Evolutionary conservation across 2,888 invertebrate species (phyloP), one percentile per base, ranked within the genome.

Genomic region (Zhuqinia jingwanae): DNA sequence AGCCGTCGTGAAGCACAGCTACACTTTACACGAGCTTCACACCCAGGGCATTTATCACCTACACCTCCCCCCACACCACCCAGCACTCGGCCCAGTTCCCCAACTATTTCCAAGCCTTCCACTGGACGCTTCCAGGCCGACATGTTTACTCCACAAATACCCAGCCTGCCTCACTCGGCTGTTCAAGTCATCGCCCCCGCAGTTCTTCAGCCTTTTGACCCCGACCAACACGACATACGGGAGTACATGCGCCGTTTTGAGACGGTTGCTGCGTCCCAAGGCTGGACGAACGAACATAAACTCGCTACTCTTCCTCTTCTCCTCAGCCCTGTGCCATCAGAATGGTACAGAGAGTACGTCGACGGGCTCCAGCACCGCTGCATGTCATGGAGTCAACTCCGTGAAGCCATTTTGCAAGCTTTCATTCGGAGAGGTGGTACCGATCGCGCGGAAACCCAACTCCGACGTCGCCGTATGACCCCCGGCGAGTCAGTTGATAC

Each of bases 161-260:
- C 20, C n/a, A n/a, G n/a, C n/a, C n/a, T 36, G 3, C 36, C 36
- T 36, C 36, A 36, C 5, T 6, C 36, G 8, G 36, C 60, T 6
- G 15, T 70, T 20, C 70, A 70, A 20, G 30, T 76, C 10, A 56
- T 56, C n/a, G 76, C 76, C 3, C 76, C 76, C 1, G 2, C 27
- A 1, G 17, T 42, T 2, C 27, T 76, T 1, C 30, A 25, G 53
- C 76, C 76, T 10, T 76, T 76, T 30, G 76, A 76, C 45, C 76
- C 76, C 1, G 56, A 56, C 6, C 6, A 17, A 22, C 53, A 76
- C 17, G n/a, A 76, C 2, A 8, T 50, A 8, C 1, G 3, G 5
- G 76, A 76, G 53, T 76, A n/a, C 17, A 22, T 76, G 0, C 25
- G 56, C n/a, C 10, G 76, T 1, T 76, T 76, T 53, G 53, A 53